A percentile compares a stretch with the other conserved stretches of the same genome.
Evolutionary conservation across 2,113 vertebrate species (phyloP).

Genomic region (Caloenas nicobarica): DNA sequence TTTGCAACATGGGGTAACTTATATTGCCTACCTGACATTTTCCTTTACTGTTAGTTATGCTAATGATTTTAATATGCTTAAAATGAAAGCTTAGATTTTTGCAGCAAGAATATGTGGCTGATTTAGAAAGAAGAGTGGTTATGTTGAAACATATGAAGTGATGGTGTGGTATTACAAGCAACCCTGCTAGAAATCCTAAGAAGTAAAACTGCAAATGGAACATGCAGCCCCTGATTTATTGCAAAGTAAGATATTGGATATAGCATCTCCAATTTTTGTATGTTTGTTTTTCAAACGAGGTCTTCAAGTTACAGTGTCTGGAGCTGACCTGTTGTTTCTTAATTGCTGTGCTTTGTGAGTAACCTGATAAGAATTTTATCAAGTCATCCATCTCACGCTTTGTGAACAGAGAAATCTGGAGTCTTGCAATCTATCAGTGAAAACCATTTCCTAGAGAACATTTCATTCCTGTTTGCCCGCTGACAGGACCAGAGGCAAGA

Average conservation of each 20-base stretch:
- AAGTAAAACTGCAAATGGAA: not conserved
- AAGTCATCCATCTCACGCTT: not conserved
- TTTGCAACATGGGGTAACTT: not conserved
- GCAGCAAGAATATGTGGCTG: not conserved
- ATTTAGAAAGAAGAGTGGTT: not conserved
- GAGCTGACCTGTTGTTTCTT: not conserved
- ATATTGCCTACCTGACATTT: not conserved
- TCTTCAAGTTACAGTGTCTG: not conserved
- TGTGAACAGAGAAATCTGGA: not conserved
- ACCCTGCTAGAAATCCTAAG: not conserved
- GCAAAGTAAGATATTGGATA: not conserved
- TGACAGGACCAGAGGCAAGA: not conserved
- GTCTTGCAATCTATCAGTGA: not conserved
- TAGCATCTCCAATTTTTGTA: not conserved
- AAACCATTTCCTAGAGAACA: not conserved
- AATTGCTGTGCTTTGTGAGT: not conserved
- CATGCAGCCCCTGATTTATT: not conserved
- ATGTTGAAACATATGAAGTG: not conserved
- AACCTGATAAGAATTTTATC: slow-evolving; percentile 1
- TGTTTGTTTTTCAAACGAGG: not conserved
- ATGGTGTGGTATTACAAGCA: not conserved
- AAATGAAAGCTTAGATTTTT: slow-evolving; percentile 2
- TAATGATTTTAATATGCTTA: not conserved
- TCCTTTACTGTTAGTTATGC: not conserved
- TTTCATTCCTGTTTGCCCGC: not conserved